These are phyloP conservation scores for Acropora yongei DNA, from an alignment of 64 coral and sea anemone genomes.

Conservation along the genomic window DNA sequence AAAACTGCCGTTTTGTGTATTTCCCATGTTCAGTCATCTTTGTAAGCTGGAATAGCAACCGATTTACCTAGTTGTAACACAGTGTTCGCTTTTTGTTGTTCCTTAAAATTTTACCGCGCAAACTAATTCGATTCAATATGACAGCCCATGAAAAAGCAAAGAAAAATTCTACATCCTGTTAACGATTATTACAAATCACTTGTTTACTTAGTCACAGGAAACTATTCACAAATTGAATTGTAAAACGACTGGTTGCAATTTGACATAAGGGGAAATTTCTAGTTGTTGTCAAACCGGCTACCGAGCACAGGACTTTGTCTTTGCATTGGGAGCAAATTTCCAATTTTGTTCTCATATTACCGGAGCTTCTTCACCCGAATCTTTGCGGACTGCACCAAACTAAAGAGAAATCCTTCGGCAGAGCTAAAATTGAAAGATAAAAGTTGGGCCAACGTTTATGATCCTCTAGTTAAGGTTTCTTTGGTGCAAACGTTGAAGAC, in stretches of 20 bases:
- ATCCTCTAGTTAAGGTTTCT: neutral
- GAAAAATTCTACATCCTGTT: neutral
- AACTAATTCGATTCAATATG: neutral
- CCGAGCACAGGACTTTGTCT: neutral
- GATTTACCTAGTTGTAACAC: no score
- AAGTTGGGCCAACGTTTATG: neutral
- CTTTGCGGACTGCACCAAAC: neutral
- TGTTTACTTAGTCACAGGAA: neutral
- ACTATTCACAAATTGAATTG: neutral
- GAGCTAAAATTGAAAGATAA: neutral
- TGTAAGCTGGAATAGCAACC: neutral
- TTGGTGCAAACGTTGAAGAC: neutral
- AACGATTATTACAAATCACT: constrained; percentile 21
- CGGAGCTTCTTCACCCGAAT: neutral
- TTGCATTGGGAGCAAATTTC: neutral
- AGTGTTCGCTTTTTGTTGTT: neutral
- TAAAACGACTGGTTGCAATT: constrained; percentile 3
- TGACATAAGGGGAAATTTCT: constrained; percentile 5
- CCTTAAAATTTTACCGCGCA: neutral
- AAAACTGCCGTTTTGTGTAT: neutral
- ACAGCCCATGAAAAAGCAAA: neutral
- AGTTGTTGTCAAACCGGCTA: constrained; percentile 5
- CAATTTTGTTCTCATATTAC: neutral
- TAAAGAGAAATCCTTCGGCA: neutral
- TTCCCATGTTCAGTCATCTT: neutral